These are phyloP conservation scores for Pectinophora gossypiella DNA, from an alignment of 1,140 invertebrate species.

Conservation along the genomic window DNA sequence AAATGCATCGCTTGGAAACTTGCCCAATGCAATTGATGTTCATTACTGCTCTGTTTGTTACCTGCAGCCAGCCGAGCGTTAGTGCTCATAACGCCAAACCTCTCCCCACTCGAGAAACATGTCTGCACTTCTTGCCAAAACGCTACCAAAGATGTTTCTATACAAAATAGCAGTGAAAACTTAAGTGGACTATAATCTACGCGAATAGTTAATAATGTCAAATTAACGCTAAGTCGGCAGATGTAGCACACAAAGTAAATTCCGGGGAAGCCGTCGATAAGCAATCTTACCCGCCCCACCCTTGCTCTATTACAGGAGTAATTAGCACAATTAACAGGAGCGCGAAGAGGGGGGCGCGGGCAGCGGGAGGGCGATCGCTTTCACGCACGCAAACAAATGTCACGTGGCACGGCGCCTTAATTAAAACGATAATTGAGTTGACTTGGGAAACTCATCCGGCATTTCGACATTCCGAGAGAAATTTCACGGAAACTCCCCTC, in stretches of 20 bases:
- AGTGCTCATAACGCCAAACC: conserved; percentile 1
- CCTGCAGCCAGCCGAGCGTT: conserved; percentile 12
- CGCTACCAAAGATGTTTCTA: background rate
- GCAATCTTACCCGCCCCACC: conserved; percentile 60
- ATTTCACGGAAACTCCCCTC: conserved; percentile 61
- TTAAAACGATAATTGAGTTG: conserved; percentile 76
- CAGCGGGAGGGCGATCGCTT: conserved; percentile 45
- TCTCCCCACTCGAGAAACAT: background rate
- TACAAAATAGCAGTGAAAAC: background rate
- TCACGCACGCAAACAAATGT: conserved; percentile 74
- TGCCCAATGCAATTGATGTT: conserved; percentile 32
- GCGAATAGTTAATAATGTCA: conserved; percentile 18
- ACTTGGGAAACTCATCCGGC: conserved; percentile 71
- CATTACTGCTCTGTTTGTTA: conserved; percentile 28
- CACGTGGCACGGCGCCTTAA: conserved; percentile 71
- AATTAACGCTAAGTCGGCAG: conserved; percentile 28
- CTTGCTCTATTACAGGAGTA: conserved; percentile 66
- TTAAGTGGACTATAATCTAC: conserved; percentile 19
- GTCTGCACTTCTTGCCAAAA: background rate
- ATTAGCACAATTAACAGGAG: conserved; percentile 71
- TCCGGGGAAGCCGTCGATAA: conserved; percentile 57
- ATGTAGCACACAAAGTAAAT: conserved; percentile 51
- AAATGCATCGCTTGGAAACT: conserved; percentile 34
- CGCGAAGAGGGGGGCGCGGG: conserved; percentile 28
- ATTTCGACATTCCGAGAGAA: conserved; percentile 69